Percentiles rank a stretch among this genome's conserved stretches.
Evolutionary conservation across 1,140 invertebrate genomes (phyloP).

Genomic region (Himalopsyche phryganea): DNA sequence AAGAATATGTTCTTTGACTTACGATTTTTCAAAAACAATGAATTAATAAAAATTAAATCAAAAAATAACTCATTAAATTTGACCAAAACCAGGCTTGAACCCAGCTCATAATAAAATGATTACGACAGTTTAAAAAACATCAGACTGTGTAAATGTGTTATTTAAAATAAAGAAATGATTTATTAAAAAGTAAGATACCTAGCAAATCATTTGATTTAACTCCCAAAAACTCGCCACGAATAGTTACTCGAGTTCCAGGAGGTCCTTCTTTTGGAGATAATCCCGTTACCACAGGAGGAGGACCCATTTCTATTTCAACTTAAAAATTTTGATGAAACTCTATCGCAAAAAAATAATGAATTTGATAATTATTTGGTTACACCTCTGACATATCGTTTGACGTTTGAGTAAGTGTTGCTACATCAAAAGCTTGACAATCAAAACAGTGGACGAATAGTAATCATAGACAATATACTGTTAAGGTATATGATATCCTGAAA

Average conservation of each 20-base stretch:
- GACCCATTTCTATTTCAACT: constrained; percentile 55
- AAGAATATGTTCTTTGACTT: too few relatives aligned
- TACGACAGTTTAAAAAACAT: too few relatives aligned
- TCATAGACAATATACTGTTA: too few relatives aligned
- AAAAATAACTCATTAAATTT: too few relatives aligned
- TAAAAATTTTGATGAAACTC: constrained; percentile 8
- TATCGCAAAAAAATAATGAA: constrained; percentile 7
- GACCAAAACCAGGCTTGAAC: too few relatives aligned
- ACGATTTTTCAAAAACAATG: too few relatives aligned
- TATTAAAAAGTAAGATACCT: constrained; percentile 50
- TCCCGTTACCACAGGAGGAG: constrained; percentile 88
- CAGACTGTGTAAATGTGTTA: too few relatives aligned
- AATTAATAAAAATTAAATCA: too few relatives aligned
- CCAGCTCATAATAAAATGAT: too few relatives aligned
- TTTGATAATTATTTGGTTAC: constrained; percentile 2
- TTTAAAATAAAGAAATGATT: not conserved
- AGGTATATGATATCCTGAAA: too few relatives aligned
- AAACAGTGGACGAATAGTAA: not conserved
- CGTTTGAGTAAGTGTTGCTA: constrained; percentile 2
- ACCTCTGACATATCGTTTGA: constrained; percentile 19
- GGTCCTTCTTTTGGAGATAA: constrained; percentile 97
- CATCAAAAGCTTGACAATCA: not conserved
- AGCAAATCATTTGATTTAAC: constrained; percentile 79
- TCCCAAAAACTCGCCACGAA: constrained; percentile 95
- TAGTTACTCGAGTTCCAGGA: constrained; percentile 91